These are phyloP conservation scores for Aphrocallistes beatrix DNA, from an alignment of 37 sponge, comb jelly and placozoan species.

Conservation along the genomic window DNA sequence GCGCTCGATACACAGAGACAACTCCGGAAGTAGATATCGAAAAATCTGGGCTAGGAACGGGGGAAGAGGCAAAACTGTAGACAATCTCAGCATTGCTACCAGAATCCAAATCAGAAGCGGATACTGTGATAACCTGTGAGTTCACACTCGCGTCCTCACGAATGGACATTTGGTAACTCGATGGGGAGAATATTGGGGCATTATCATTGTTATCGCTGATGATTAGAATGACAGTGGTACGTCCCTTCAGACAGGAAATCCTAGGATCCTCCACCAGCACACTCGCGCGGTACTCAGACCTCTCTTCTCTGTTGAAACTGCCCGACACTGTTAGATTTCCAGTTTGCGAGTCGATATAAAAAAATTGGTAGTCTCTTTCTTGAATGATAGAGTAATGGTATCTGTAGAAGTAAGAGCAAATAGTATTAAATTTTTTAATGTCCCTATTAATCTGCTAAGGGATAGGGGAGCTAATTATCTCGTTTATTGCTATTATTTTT, in stretches of 20 bases:
- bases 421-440: too few species aligned
- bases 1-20: neutral
- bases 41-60: neutral
- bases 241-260: neutral
- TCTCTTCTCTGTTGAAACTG: neutral
- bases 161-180: constrained; percentile 26
- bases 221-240: neutral
- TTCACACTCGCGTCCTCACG: constrained; percentile 15
- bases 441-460: too few species aligned
- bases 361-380: constrained; percentile 14
- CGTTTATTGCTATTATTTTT: too few species aligned
- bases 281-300: neutral
- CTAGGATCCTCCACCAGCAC: neutral
- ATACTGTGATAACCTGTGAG: constrained; percentile 18
- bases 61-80: constrained; percentile 29
- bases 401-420: too few species aligned
- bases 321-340: constrained; percentile 19
- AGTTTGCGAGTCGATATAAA: constrained; percentile 18
- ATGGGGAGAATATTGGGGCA: neutral
- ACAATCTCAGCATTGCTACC: constrained; percentile 21
- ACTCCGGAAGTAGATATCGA: neutral
- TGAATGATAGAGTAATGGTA: neutral
- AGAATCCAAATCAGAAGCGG: constrained; percentile 41
- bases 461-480: too few species aligned
- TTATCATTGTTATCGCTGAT: neutral